Percentiles rank a stretch among this genome's conserved stretches.
phyloP scores from a whole-genome alignment of 2,797 vertebrate species.

The Eulemur coronatus region DNA sequence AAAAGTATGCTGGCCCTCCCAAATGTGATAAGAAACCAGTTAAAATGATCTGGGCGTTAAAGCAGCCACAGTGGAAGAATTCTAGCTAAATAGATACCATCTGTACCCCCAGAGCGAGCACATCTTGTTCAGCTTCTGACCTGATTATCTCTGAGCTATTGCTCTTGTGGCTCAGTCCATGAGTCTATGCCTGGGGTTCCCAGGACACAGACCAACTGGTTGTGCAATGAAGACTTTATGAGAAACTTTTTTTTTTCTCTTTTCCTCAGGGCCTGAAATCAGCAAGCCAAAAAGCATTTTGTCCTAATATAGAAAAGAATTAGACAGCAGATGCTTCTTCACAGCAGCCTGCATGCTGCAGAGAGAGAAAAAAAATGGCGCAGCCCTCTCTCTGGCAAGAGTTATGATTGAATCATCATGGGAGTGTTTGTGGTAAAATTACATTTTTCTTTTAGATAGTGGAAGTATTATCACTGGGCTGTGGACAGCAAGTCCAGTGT shows the following conservation, averaged over 20 bases:
- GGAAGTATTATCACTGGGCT: slow-evolving; percentile 73
- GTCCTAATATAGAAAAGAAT: slow-evolving; percentile 81
- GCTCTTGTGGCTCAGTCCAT: slow-evolving; percentile 51
- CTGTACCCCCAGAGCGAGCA: slow-evolving; percentile 74
- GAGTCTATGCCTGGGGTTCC: slow-evolving; percentile 72
- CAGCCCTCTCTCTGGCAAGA: slow-evolving; percentile 68
- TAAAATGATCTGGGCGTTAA: slow-evolving; percentile 76
- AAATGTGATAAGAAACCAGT: slow-evolving; percentile 81
- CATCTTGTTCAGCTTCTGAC: slow-evolving; percentile 58
- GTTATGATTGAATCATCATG: slow-evolving; percentile 69
- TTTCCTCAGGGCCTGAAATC: slow-evolving; percentile 71
- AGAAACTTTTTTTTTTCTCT: slow-evolving; percentile 68
- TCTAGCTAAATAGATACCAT: slow-evolving; percentile 82
- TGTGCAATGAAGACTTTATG: slow-evolving; percentile 80
- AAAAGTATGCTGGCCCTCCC: slow-evolving; percentile 73
- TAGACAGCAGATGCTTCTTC: slow-evolving; percentile 74
- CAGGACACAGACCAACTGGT: slow-evolving; percentile 79
- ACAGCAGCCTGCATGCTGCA: slow-evolving; percentile 47
- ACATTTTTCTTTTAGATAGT: slow-evolving; percentile 69
- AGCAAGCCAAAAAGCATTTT: slow-evolving; percentile 82
- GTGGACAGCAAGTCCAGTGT: slow-evolving; percentile 51
- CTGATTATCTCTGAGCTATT: slow-evolving; percentile 64
- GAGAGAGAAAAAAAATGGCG: slow-evolving; percentile 64
- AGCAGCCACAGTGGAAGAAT: slow-evolving; percentile 76
- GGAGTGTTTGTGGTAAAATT: slow-evolving; percentile 75